Evolutionary conservation across 2,113 vertebrate genomes (phyloP).

Genomic region (Pithys albifrons): DNA sequence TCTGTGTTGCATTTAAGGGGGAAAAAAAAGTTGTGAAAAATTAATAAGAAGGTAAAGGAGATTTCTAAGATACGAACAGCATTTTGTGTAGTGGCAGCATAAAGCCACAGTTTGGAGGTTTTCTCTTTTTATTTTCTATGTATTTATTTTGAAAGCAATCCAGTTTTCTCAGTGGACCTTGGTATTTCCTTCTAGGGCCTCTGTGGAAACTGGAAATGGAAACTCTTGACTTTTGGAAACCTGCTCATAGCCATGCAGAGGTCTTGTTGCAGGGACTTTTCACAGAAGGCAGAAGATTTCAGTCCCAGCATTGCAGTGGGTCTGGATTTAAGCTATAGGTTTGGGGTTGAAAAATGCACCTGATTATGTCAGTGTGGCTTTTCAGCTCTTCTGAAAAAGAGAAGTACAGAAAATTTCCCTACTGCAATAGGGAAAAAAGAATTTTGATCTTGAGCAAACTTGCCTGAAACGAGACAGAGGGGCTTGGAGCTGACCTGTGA

Average conservation of each 20-base stretch:
- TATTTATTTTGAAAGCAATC: not conserved
- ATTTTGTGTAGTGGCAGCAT: not conserved
- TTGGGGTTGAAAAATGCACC: not conserved
- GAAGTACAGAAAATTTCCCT: not conserved
- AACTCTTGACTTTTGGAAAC: not conserved
- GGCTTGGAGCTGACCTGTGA: not conserved
- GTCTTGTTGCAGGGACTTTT: not conserved
- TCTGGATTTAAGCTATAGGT: not conserved
- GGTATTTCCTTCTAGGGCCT: not conserved
- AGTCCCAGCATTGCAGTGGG: not conserved
- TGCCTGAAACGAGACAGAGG: not conserved
- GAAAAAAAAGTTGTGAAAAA: not conserved
- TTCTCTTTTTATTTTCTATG: not conserved
- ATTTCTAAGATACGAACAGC: not conserved
- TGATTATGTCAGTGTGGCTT: not conserved
- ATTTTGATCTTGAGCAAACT: not conserved
- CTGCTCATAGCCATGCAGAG: not conserved
- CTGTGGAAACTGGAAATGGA: not conserved
- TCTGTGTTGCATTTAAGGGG: not conserved
- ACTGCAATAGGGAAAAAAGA: not conserved
- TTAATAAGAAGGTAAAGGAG: not conserved
- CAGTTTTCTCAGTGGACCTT: not conserved
- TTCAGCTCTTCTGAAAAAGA: not conserved
- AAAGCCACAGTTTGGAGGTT: not conserved
- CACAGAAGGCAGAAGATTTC: not conserved